Percentiles rank a stretch among this genome's conserved stretches.
Evolutionary conservation across 1,140 invertebrate genomes (phyloP).

Genomic region (Ericerus pela): DNA sequence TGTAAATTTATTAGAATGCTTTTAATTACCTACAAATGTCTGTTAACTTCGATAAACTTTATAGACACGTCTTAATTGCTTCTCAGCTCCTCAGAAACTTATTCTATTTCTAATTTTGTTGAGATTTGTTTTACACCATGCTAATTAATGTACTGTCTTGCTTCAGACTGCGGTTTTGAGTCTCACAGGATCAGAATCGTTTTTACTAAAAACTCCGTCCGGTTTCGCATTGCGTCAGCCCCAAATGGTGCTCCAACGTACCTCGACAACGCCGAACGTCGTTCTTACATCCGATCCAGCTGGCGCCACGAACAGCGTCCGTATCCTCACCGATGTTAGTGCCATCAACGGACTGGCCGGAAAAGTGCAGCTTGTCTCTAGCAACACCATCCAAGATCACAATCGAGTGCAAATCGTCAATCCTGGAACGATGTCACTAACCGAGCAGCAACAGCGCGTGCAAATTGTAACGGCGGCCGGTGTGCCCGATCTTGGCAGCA

Average conservation of each 20-base stretch:
- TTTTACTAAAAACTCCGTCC: constrained; percentile 20
- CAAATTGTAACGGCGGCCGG: constrained; percentile 18
- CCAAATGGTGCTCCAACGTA: constrained; percentile 17
- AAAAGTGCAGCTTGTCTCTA: background rate
- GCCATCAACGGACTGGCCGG: constrained; percentile 15
- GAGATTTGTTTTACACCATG: too few species aligned
- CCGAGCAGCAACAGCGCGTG: constrained; percentile 18
- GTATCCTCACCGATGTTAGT: constrained; percentile 22
- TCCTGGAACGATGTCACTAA: background rate
- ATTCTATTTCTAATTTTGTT: too few species aligned
- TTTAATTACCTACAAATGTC: too few species aligned
- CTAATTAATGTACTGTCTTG: constrained; percentile 1
- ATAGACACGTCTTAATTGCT: too few species aligned
- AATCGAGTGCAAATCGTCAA: constrained; percentile 16
- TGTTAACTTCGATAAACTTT: too few species aligned
- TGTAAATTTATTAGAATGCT: too few species aligned
- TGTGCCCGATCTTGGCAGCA: background rate
- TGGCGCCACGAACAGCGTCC: background rate
- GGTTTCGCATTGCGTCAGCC: constrained; percentile 7
- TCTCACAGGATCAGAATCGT: constrained; percentile 20
- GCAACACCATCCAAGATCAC: background rate
- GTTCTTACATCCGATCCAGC: background rate
- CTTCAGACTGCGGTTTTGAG: constrained; percentile 26
- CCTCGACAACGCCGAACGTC: constrained; percentile 13
- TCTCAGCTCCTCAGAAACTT: too few species aligned